Conservation (phyloP, 2,113 vertebrate species). For the Physeter macrocephalus region DNA sequence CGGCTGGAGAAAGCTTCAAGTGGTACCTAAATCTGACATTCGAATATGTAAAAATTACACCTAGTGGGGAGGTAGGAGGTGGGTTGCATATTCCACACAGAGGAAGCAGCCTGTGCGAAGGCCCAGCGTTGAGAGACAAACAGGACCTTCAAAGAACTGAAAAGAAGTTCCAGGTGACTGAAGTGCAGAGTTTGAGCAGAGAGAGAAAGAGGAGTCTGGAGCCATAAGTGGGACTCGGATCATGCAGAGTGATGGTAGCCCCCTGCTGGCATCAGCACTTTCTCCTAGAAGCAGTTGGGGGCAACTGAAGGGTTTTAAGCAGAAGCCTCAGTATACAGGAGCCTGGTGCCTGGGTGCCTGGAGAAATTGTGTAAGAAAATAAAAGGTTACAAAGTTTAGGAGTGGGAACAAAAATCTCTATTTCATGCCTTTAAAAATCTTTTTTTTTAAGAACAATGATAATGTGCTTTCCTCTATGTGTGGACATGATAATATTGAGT, state of each 20-base stretch:
- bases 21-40: neutral
- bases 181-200: neutral
- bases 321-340: neutral
- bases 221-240: neutral
- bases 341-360: neutral
- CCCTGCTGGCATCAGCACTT: neutral
- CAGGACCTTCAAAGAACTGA: neutral
- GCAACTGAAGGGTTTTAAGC: neutral
- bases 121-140: neutral
- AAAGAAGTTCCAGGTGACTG: neutral
- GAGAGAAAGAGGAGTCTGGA: neutral
- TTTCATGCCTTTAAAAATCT: neutral
- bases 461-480: neutral
- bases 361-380: neutral
- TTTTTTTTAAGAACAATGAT: neutral
- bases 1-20: neutral
- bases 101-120: neutral
- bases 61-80: neutral
- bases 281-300: neutral
- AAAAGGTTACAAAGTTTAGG: neutral
- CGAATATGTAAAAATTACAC: neutral
- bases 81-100: neutral
- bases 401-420: neutral
- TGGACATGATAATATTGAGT: neutral
- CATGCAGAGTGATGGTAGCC: neutral